Base-by-base conservation (phyloP, 1,140 invertebrate genomes). In the Riptortus pedestris region DNA sequence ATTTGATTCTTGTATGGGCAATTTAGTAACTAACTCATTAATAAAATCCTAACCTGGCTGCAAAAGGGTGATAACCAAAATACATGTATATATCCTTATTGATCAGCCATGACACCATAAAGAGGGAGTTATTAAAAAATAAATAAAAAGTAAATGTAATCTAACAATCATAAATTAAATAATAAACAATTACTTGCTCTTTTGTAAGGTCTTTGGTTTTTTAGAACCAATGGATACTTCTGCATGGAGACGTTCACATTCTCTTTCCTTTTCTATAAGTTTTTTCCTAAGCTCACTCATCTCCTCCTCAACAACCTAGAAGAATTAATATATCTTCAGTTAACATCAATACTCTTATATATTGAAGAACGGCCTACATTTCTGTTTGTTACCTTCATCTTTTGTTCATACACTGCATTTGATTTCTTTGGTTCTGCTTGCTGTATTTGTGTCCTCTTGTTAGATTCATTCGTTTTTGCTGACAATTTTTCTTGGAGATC, bases 181-280 rank as follows among this genome's bases (percentile, higher is more conserved):
- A 38, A 7, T 28, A 45, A 59, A 63, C 63, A 77, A 77, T 74
- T 77, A 83, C 80, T 80, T 83, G 77, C 77, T 81, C 70, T 82
- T 83, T 47, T 76, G 77, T 69, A 81, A 73, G 31, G 77, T 78
- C 72, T 83, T 83, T 22, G 79, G 77, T 74, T 82, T 81, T 72
- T 82, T 82, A 68, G 83, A 79, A 18, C 78, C 76, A 12, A 83
- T 60, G 66, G 79, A 80, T 18, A 89, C 71, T 75, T 90, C 85
- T 1, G 84, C 79, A 67, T 86, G 80, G 47, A 91, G 73, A 62
- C 83, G 78, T 76, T 91, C 87, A 70, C 86, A 83, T 69, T 89
- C 85, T 70, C 87, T 78, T 73, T 92, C 88, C 72, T 90, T 91
- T 75, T 91, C 88, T 62, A 88, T 84, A 2, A 92, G 71, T 72